phyloP scores from a whole-genome alignment of 2,888 invertebrate species.

The Heteromyza rotundicornis region DNA sequence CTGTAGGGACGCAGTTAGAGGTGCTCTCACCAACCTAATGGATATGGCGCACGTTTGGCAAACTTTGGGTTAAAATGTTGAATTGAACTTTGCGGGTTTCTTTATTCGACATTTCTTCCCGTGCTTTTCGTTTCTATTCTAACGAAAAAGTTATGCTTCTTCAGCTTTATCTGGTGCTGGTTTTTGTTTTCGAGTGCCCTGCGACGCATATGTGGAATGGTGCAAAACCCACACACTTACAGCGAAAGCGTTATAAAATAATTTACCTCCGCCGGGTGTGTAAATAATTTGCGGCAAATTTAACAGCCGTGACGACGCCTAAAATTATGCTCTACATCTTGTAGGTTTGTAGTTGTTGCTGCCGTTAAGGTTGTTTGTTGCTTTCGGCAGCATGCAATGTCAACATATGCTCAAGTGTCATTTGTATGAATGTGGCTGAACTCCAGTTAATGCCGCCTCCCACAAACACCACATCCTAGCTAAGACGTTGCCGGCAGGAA shows the following conservation, averaged over 20 bases:
- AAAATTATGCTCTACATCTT: conserved; percentile 36
- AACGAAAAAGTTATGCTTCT: no score
- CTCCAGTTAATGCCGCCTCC: neutral
- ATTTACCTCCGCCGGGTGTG: neutral
- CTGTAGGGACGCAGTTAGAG: no score
- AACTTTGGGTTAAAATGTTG: conserved; percentile 20
- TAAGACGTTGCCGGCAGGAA: neutral
- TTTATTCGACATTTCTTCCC: neutral
- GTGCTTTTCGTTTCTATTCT: no score
- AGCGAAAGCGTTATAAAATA: conserved; percentile 4
- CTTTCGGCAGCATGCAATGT: neutral
- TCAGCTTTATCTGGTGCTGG: no score
- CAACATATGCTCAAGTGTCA: neutral
- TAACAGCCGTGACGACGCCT: conserved; percentile 13
- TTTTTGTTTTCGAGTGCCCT: neutral
- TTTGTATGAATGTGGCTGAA: neutral
- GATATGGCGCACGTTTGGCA: conserved; percentile 24
- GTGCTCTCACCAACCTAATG: conserved; percentile 15
- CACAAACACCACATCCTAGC: neutral
- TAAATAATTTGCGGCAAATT: neutral
- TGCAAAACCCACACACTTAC: neutral
- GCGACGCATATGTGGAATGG: neutral
- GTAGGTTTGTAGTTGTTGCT: neutral
- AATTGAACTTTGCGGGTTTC: neutral
- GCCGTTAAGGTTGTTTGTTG: no score